Evolutionary conservation across 1,140 invertebrate species (phyloP).

Genomic region (Drosophila lacteicornis): DNA sequence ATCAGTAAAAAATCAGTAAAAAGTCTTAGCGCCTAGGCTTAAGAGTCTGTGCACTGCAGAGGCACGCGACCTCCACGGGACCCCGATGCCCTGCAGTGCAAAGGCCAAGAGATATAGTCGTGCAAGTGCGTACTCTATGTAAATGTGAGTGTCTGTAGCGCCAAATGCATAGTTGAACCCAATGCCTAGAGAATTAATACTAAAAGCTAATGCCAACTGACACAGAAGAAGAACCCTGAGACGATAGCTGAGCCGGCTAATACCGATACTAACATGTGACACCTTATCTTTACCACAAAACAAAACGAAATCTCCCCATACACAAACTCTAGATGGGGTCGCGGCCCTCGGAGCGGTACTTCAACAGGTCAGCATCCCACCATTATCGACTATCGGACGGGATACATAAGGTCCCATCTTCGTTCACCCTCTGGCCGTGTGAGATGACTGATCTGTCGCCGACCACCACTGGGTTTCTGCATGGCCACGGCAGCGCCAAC

Average conservation of each 20-base stretch:
- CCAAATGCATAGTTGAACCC: slow-evolving; percentile 52
- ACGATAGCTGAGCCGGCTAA: slow-evolving; percentile 14
- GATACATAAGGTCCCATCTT: slow-evolving; percentile 95
- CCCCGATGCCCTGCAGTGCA: slow-evolving; percentile 17
- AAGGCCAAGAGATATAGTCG: slow-evolving; percentile 34
- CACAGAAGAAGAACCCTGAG: slow-evolving; percentile 12
- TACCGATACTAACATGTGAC: slow-evolving; percentile 52
- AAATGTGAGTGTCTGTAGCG: slow-evolving; percentile 64
- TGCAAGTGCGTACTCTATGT: slow-evolving; percentile 54
- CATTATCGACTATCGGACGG: slow-evolving; percentile 91
- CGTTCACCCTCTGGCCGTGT: slow-evolving; percentile 90
- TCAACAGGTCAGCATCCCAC: slow-evolving; percentile 85
- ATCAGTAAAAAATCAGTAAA: slow-evolving; percentile 81
- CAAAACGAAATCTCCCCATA: slow-evolving; percentile 17
- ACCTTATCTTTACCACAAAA: slow-evolving; percentile 48
- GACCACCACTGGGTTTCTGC: slow-evolving; percentile 79
- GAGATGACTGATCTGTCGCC: slow-evolving; percentile 85
- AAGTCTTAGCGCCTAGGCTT: slow-evolving; percentile 69
- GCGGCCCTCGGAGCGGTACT: slow-evolving; percentile 85
- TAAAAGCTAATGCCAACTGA: slow-evolving; percentile 39
- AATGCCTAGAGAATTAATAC: slow-evolving; percentile 53
- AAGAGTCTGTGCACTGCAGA: slow-evolving; percentile 48
- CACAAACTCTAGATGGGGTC: slow-evolving; percentile 78
- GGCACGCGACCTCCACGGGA: slow-evolving; percentile 4
- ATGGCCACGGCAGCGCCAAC: slow-evolving; percentile 73